A percentile compares a stretch with the other conserved stretches of the same genome.
These are phyloP conservation scores for Dicerorhinus sumatrensis DNA, from an alignment of 2,113 vertebrate species.

Conservation along the genomic window DNA sequence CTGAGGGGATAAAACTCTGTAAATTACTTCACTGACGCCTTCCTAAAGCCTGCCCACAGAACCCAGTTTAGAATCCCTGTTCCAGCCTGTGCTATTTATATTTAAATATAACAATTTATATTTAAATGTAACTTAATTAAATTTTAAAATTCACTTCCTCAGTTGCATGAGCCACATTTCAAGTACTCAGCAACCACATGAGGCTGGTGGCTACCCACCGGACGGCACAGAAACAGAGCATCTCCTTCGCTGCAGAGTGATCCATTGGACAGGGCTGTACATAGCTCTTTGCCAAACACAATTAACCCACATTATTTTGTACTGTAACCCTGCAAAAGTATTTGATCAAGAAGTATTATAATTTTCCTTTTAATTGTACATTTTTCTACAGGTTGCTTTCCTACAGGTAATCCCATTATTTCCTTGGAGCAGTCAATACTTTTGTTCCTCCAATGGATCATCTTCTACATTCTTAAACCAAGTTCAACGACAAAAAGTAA, in stretches of 20 bases:
- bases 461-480: not conserved
- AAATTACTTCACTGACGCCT: not conserved
- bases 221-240: not conserved
- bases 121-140: not conserved
- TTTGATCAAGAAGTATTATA: not conserved
- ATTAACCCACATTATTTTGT: not conserved
- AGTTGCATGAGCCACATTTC: no score
- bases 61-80: not conserved
- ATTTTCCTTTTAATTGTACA: not conserved
- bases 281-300: not conserved
- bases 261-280: accelerated
- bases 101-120: not conserved
- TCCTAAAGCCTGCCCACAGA: not conserved
- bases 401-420: not conserved
- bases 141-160: not conserved
- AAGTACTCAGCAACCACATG: not conserved
- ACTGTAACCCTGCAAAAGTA: not conserved
- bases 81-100: not conserved
- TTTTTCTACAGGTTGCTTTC: not conserved
- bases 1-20: not conserved
- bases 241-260: no score
- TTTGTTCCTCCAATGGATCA: not conserved
- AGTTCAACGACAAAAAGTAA: not conserved
- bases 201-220: accelerated
- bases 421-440: not conserved